Evolutionary conservation across 2,888 invertebrate genomes (phyloP).

Genomic region (Brachynemurus nebulosus): DNA sequence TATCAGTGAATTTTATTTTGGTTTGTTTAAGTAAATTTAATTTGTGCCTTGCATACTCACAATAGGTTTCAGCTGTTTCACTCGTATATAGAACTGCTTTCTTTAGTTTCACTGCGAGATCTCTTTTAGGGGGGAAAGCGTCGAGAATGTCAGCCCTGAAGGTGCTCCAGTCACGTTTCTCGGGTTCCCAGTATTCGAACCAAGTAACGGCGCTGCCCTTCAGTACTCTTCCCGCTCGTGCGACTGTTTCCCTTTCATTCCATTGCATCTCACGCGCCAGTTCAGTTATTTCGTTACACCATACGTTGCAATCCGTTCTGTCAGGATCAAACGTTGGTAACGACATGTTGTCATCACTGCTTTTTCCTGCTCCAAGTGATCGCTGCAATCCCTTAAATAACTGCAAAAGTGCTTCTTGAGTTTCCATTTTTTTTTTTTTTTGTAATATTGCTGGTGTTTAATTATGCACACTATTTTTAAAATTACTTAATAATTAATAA

Average conservation of each 20-base stretch:
- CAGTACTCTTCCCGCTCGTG: constrained; percentile 4
- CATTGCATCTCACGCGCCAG: constrained; percentile 9
- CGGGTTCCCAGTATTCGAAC: constrained; percentile 9
- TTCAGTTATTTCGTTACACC: constrained; percentile 13
- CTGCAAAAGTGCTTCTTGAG: no score
- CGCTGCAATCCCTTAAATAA: no score
- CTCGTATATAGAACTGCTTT: background rate
- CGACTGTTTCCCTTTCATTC: constrained; percentile 3
- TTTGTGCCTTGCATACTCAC: constrained; percentile 9
- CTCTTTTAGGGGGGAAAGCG: constrained; percentile 8
- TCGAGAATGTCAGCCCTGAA: constrained; percentile 3
- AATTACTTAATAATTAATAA: no score
- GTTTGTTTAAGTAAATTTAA: background rate
- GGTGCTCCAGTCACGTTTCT: constrained; percentile 3
- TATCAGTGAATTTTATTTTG: constrained; percentile 1
- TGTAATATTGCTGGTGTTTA: no score
- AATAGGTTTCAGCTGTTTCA: background rate
- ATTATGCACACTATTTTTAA: no score
- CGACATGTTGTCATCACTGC: background rate
- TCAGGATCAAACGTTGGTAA: constrained; percentile 13
- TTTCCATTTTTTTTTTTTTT: no score
- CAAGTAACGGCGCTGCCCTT: constrained; percentile 6
- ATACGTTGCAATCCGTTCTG: constrained; percentile 4
- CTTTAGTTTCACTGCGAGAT: constrained; percentile 5
- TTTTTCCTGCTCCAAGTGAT: background rate